Evolutionary conservation across 2,113 vertebrate genomes (phyloP).

Genomic region (Oreotrochilus melanogaster): DNA sequence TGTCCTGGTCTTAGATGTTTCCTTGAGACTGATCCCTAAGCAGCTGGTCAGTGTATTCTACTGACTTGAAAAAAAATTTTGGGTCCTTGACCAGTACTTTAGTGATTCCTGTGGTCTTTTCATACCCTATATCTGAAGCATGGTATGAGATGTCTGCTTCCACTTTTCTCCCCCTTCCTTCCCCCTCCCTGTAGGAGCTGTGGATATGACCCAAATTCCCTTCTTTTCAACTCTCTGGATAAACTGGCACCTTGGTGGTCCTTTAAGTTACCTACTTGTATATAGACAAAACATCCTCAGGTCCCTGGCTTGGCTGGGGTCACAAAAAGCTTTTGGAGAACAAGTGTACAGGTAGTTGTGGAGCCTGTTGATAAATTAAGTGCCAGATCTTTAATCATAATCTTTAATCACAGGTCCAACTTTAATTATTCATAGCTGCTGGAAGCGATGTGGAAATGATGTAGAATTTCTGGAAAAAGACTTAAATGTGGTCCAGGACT

Average conservation of each 20-base stretch:
- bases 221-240: neutral
- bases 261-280: neutral
- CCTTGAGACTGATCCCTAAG: neutral
- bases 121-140: neutral
- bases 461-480: neutral
- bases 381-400: neutral
- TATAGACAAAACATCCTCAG: neutral
- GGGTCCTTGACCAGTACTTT: neutral
- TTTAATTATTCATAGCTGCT: neutral
- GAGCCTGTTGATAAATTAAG: neutral
- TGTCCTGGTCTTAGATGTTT: no score
- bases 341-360: neutral
- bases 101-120: neutral
- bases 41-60: neutral
- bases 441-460: neutral
- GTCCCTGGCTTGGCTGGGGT: neutral
- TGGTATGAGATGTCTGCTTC: rapidly evolving
- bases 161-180: neutral
- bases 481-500: neutral
- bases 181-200: neutral
- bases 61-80: neutral
- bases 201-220: neutral
- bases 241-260: rapidly evolving
- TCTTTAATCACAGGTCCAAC: neutral
- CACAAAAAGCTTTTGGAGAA: neutral